A percentile compares a stretch with the other conserved stretches of the same genome.
Conservation (phyloP, 2,113 vertebrate genomes). For the Centrocercus urophasianus region DNA sequence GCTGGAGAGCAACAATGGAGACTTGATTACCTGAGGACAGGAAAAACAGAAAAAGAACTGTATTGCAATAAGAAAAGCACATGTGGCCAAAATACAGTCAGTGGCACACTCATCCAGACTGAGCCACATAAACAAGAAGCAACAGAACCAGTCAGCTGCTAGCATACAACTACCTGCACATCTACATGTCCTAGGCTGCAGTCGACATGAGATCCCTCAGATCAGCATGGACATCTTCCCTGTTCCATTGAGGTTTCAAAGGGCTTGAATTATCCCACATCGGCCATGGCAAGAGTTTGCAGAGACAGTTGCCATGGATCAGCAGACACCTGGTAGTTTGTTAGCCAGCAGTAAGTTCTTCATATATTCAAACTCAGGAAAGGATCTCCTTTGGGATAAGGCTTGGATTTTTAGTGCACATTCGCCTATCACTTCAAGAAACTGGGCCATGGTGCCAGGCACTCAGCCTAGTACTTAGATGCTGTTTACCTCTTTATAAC, state of each 20-base stretch:
- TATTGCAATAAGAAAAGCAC: neutral
- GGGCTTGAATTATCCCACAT: neutral
- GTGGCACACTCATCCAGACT: neutral
- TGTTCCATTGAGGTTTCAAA: neutral
- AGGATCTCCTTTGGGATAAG: neutral
- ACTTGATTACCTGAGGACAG: neutral
- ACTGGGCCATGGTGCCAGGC: neutral
- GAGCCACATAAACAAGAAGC: neutral
- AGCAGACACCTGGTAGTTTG: conserved; percentile 4
- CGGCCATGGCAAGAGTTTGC: neutral
- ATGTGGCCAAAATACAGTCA: neutral
- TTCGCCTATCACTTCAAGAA: too few relatives aligned
- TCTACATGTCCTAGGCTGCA: neutral
- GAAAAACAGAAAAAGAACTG: neutral
- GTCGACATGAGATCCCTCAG: neutral
- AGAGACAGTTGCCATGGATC: conserved; percentile 26
- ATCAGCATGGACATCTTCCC: neutral
- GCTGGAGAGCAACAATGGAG: neutral
- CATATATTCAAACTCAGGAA: neutral
- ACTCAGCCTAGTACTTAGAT: neutral
- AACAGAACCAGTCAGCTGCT: neutral
- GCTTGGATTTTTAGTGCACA: too few relatives aligned
- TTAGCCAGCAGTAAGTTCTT: conserved; percentile 4
- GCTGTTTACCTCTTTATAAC: neutral
- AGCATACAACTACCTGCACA: neutral